Percentiles rank a stretch among this genome's conserved stretches.
Conservation (phyloP, 2,888 invertebrate genomes). For the Phymatocera aterrima region DNA sequence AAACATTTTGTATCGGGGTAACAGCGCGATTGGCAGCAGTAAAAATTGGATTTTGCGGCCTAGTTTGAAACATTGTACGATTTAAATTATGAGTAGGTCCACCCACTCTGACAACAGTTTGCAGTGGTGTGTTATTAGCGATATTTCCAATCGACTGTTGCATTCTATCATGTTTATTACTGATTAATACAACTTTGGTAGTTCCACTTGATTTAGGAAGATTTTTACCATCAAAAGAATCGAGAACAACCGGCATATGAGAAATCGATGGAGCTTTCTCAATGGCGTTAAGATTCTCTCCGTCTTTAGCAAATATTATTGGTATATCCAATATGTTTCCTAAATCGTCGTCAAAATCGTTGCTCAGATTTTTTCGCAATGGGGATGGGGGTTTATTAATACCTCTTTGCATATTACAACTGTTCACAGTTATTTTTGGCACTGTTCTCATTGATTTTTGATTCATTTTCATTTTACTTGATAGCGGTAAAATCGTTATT, state of each 20-base stretch:
- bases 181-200: constrained; percentile 69
- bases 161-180: constrained; percentile 67
- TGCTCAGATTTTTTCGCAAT: constrained; percentile 49
- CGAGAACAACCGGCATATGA: constrained; percentile 54
- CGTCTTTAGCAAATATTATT: constrained; percentile 82
- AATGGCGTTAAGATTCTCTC: constrained; percentile 70
- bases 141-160: constrained; percentile 55
- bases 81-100: constrained; percentile 9
- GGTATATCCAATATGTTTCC: constrained; percentile 81
- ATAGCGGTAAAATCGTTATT: constrained; percentile 59
- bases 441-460: constrained; percentile 59
- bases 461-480: constrained; percentile 58
- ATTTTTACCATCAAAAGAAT: constrained; percentile 39
- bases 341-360: constrained; percentile 67
- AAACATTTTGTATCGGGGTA: constrained; percentile 53
- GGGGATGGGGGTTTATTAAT: constrained; percentile 12
- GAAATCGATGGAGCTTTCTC: constrained; percentile 59
- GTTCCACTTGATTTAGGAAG: constrained; percentile 56
- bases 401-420: constrained; percentile 51
- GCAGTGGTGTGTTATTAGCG: constrained; percentile 49
- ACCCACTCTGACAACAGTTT: constrained; percentile 53
- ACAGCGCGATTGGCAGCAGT: constrained; percentile 51
- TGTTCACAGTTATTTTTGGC: constrained; percentile 66
- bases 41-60: constrained; percentile 55
- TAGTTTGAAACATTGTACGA: constrained; percentile 53